Conservation (phyloP, 2,797 vertebrate genomes). For the Lophius americanus region DNA sequence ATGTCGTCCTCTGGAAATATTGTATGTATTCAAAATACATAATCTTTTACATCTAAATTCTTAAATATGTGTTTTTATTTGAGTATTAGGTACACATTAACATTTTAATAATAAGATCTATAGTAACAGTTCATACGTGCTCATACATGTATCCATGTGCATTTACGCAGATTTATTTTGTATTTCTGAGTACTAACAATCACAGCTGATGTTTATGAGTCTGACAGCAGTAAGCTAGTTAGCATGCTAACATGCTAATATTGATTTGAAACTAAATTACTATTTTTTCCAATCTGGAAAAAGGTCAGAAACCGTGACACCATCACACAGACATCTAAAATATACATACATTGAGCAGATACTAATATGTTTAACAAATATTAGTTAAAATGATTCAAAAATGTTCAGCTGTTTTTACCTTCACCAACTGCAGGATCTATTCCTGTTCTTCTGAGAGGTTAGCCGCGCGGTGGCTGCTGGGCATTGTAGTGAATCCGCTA, state of each 20-base stretch:
- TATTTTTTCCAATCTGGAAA: neutral
- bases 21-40: too few species aligned
- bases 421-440: neutral
- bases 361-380: neutral
- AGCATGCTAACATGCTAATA: slow-evolving; percentile 25
- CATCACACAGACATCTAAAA: fast-evolving
- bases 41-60: too few species aligned
- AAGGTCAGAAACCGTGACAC: neutral
- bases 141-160: too few species aligned
- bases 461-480: slow-evolving; percentile 43
- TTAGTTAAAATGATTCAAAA: neutral
- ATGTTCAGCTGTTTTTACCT: slow-evolving; percentile 45
- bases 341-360: fast-evolving
- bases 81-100: too few species aligned
- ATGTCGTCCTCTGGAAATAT: too few species aligned
- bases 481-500: slow-evolving; percentile 41
- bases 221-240: slow-evolving; percentile 18
- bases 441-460: slow-evolving; percentile 5
- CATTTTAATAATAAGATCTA: too few species aligned
- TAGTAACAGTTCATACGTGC: neutral
- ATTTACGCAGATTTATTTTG: too few species aligned
- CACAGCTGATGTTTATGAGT: neutral
- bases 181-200: neutral
- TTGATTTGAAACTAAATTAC: neutral
- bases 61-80: too few species aligned